Evolutionary conservation across 64 coral and sea anemone genomes (phyloP).

Genomic region (Montipora cactus): DNA sequence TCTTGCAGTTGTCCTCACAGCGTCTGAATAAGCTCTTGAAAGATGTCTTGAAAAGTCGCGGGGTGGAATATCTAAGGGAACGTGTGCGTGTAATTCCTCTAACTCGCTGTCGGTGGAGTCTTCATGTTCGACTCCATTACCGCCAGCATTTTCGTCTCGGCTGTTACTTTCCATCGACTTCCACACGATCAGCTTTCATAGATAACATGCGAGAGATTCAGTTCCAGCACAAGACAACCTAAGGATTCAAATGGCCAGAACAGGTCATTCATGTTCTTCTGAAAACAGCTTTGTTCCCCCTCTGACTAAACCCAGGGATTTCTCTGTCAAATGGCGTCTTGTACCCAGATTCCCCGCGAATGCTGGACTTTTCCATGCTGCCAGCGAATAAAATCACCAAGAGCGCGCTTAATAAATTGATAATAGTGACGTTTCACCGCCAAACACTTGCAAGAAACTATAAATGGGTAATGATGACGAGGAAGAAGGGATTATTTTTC

Average conservation of each 20-base stretch:
- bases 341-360: neutral
- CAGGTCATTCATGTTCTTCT: neutral
- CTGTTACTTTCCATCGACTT: conserved; percentile 54
- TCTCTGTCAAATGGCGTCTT: neutral
- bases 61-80: conserved; percentile 90
- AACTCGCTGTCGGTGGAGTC: conserved; percentile 92
- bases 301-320: neutral
- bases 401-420: too few species aligned
- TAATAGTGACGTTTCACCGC: too few species aligned
- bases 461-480: too few species aligned
- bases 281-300: too few species aligned
- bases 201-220: neutral
- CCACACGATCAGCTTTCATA: conserved; percentile 7
- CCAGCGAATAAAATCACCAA: too few species aligned
- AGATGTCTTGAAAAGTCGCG: conserved; percentile 85
- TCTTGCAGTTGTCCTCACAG: conserved; percentile 21
- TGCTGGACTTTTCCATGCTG: neutral
- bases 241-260: neutral
- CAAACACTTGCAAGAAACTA: too few species aligned
- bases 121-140: conserved; percentile 53
- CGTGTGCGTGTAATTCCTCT: conserved; percentile 73
- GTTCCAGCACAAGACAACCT: neutral
- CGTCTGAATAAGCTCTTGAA: conserved; percentile 62
- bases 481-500: too few species aligned
- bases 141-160: conserved; percentile 76